Conservation (phyloP, 2,888 invertebrate species). For the Cheilosia soror region DNA sequence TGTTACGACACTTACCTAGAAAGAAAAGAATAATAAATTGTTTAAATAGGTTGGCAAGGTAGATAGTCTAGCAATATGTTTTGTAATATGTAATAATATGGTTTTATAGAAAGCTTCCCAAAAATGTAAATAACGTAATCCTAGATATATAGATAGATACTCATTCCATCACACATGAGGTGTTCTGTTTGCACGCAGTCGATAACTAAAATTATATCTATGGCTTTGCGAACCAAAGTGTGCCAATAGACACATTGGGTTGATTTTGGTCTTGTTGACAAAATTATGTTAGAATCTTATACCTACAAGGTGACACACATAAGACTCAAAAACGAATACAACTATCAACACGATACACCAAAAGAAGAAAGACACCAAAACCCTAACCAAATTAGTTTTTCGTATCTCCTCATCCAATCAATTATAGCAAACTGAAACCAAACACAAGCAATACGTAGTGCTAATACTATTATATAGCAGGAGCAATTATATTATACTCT, state of each 20-base stretch:
- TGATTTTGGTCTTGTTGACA: too few relatives aligned
- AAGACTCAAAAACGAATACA: background rate
- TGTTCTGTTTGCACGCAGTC: too few relatives aligned
- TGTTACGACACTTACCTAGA: slow-evolving; percentile 42
- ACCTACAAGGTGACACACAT: too few relatives aligned
- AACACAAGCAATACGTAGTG: slow-evolving; percentile 1
- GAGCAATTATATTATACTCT: slow-evolving; percentile 34
- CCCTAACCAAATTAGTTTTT: background rate
- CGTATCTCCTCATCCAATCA: background rate
- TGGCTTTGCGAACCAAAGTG: too few relatives aligned
- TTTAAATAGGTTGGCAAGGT: background rate
- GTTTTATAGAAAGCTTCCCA: too few relatives aligned
- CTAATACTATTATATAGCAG: slow-evolving; percentile 4
- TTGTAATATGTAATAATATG: too few relatives aligned
- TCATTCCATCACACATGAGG: too few relatives aligned
- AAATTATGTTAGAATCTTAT: too few relatives aligned
- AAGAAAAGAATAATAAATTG: slow-evolving; percentile 19
- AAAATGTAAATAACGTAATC: too few relatives aligned
- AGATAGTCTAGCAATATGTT: background rate
- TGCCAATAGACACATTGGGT: too few relatives aligned
- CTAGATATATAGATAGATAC: too few relatives aligned
- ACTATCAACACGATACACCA: background rate
- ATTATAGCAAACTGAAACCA: slow-evolving; percentile 7
- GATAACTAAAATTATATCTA: too few relatives aligned
- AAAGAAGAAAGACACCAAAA: background rate